Conservation (phyloP, 2,113 vertebrate species). For the Glaucidium brasilianum region DNA sequence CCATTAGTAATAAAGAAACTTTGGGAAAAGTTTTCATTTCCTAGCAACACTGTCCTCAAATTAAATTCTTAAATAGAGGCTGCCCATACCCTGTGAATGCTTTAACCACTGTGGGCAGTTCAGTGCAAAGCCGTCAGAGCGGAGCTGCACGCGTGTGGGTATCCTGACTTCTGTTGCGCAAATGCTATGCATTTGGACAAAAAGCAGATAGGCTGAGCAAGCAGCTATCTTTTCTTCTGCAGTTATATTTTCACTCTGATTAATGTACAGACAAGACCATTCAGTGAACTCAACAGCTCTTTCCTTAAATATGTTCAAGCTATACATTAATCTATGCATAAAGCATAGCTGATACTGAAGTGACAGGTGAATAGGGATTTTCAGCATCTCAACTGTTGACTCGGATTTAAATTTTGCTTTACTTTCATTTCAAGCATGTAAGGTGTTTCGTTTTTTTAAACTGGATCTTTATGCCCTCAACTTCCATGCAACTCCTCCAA, state of each 20-base stretch:
- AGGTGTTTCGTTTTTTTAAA: not conserved
- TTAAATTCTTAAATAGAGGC: not conserved
- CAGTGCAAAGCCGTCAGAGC: not conserved
- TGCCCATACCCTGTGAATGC: not conserved
- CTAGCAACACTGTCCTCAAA: not conserved
- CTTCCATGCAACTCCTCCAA: not conserved
- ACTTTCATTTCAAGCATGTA: not conserved
- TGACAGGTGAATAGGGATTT: not conserved
- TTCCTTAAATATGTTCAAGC: not conserved
- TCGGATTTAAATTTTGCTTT: not conserved
- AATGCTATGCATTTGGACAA: not conserved
- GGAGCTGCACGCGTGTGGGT: accelerated
- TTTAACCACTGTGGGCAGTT: not conserved
- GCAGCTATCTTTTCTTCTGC: not conserved
- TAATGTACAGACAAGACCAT: not conserved
- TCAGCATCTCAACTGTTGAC: not conserved
- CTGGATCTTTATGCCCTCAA: not conserved
- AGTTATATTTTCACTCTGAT: not conserved
- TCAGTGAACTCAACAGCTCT: not conserved
- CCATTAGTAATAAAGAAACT: not conserved
- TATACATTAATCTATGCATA: not conserved
- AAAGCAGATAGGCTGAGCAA: not conserved
- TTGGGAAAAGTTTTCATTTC: not conserved
- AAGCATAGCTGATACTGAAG: not conserved
- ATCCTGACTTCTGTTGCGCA: accelerated